A percentile compares a stretch with the other conserved stretches of the same genome.
These are phyloP conservation scores for Serinus canaria DNA, from an alignment of 2,113 vertebrate genomes.

Conservation along the genomic window DNA sequence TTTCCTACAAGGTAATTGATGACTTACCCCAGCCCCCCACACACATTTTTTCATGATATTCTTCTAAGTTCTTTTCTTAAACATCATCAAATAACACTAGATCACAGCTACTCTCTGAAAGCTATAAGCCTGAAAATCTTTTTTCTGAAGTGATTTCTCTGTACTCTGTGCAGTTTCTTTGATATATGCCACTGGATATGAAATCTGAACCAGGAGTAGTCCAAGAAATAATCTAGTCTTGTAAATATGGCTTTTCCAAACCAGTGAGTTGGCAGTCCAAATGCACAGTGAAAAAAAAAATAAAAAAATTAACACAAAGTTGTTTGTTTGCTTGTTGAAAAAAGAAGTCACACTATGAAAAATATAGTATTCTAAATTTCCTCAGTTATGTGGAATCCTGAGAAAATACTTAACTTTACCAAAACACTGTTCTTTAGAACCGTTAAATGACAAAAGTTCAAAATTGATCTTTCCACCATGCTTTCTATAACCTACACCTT, in stretches of 20 bases:
- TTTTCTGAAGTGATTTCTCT: background rate
- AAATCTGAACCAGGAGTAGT: background rate
- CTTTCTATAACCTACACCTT: background rate
- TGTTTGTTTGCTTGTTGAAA: background rate
- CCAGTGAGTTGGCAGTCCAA: background rate
- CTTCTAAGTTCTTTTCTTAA: background rate
- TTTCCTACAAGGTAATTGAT: background rate
- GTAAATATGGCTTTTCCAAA: background rate
- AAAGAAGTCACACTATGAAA: background rate
- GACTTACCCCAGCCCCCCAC: accelerated
- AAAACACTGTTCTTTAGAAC: background rate
- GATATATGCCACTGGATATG: background rate
- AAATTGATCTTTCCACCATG: background rate
- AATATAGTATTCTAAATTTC: background rate
- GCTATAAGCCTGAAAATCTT: background rate
- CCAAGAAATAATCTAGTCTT: background rate
- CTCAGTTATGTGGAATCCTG: background rate
- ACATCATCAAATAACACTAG: background rate
- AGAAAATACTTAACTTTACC: background rate
- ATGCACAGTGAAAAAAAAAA: background rate
- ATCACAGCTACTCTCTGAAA: background rate
- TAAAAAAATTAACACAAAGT: background rate
- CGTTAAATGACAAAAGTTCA: background rate
- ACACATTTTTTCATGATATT: background rate
- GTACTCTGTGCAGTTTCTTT: background rate